Base-by-base conservation (phyloP, 2,888 invertebrate genomes). In the Xestia c-nigrum region DNA sequence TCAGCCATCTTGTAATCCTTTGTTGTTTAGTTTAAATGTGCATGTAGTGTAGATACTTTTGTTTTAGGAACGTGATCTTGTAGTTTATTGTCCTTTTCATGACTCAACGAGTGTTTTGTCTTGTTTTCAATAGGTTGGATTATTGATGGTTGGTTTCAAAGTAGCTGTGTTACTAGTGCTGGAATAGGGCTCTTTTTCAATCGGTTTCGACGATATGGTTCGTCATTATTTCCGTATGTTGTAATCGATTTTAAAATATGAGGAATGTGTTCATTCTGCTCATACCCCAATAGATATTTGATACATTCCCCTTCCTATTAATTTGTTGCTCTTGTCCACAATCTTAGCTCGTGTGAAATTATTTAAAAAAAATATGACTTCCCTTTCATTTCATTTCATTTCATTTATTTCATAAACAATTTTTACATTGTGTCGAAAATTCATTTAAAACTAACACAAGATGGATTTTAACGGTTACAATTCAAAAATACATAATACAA, bases 11-110 rank as follows among this genome's bases (percentile, higher is more conserved):
- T 40, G 63, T 63, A 40, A 63, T 63, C 38, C 61, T 21, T 6
- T 63, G 40, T 63, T 63, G 12, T 63, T 63, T 40, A 63, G 63
- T 63, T 12, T 21, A 40, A 0, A 63, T 40, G 40, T 9, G n/a
- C 9, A 40, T 38, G 63, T n/a, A 40, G 43, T 38, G 63, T n/a
- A 40, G 43, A 10, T 43, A 43, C 43, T 61, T 61, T 61, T 61
- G 61, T 61, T 61, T 38, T 61, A 61, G 1, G 38, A 61, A 31
- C 59, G 59, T 61, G 59, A 61, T 61, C 59, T 61, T 61, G 31
- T 19, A 1, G 31, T 31, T 19, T 59, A 61, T 31, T 61, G 31
- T 16, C 59, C 1, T 61, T 16, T 61, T 14, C 31, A 59, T 31
- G 19, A 38, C 7, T 61, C 9, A 19, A 61, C 12, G 3, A 46